phyloP scores from a whole-genome alignment of 1,140 invertebrate genomes.

The Notospermus geniculatus region DNA sequence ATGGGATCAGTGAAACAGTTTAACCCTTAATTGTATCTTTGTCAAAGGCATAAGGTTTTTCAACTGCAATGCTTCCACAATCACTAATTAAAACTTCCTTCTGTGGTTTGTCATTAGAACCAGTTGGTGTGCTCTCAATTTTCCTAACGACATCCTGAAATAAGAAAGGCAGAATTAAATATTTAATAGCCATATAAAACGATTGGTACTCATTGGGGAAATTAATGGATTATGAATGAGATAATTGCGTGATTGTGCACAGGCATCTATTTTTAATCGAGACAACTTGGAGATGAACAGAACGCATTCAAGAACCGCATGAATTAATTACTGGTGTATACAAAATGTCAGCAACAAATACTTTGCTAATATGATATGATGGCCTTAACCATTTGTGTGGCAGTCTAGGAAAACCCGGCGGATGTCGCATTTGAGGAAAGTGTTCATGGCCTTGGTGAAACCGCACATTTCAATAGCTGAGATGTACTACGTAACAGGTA shows the following conservation, averaged over 20 bases:
- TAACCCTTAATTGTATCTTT: constrained; percentile 39
- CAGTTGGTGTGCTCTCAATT: constrained; percentile 55
- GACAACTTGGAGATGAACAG: no score
- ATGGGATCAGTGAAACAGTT: no score
- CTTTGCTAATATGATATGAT: no score
- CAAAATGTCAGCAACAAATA: no score
- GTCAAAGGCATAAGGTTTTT: constrained; percentile 53
- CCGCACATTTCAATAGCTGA: no score
- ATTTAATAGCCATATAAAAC: not conserved
- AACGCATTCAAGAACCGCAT: not conserved
- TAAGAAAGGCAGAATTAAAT: constrained; percentile 9
- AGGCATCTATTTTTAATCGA: not conserved
- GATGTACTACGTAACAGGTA: no score
- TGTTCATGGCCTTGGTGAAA: no score
- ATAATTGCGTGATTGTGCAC: not conserved
- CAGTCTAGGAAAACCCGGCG: no score
- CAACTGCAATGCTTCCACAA: constrained; percentile 49
- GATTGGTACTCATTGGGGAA: no score
- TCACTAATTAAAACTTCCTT: constrained; percentile 57
- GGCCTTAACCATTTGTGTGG: no score
- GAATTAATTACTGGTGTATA: no score
- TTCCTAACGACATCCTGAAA: constrained; percentile 54
- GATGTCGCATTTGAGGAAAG: no score
- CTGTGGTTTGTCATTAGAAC: constrained; percentile 49
- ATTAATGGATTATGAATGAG: not conserved